phyloP scores from a whole-genome alignment of 2,888 invertebrate genomes.

The Dryobotodes eremita region DNA sequence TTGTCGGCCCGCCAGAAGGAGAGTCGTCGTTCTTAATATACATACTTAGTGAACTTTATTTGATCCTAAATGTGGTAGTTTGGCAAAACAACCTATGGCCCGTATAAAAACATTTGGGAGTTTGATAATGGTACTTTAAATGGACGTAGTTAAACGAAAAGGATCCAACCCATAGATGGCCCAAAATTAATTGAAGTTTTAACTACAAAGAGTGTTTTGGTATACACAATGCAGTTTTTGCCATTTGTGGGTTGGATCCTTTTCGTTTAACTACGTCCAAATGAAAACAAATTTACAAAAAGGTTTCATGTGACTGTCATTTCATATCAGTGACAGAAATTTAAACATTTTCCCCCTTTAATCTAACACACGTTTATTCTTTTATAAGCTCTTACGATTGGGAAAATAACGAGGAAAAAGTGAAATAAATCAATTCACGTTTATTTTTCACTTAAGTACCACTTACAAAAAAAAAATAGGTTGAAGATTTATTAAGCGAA shows the following conservation, averaged over 20 bases:
- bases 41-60: neutral
- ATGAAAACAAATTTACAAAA: no score
- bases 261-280: no score
- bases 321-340: neutral
- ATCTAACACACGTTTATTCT: neutral
- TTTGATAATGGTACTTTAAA: neutral
- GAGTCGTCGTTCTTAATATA: neutral
- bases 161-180: no score
- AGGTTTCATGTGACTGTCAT: neutral
- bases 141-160: no score
- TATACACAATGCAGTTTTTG: no score
- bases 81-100: neutral
- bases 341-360: no score
- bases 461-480: neutral
- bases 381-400: neutral
- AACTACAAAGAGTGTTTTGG: no score
- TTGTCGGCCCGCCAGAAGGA: neutral
- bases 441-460: neutral
- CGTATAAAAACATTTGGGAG: neutral
- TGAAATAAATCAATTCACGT: neutral
- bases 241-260: no score
- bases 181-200: no score
- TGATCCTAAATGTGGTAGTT: neutral
- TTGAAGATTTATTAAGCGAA: neutral
- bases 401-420: neutral